These are phyloP conservation scores for Dinomys branickii DNA, from an alignment of 2,113 vertebrate genomes.

Conservation along the genomic window DNA sequence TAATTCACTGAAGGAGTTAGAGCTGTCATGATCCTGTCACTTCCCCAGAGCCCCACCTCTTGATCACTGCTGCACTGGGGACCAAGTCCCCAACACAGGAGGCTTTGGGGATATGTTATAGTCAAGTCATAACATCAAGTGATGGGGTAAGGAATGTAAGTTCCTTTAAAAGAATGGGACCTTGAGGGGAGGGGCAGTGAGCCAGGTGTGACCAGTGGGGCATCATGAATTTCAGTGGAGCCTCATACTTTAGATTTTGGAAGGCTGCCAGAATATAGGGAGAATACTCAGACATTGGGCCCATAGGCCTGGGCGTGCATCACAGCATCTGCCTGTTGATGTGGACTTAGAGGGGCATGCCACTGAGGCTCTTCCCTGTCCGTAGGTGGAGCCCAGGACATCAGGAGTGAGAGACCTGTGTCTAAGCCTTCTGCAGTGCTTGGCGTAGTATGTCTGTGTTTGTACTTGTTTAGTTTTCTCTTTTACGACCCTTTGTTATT, in stretches of 20 bases:
- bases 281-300: neutral
- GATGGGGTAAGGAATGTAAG: neutral
- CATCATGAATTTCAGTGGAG: neutral
- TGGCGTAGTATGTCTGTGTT: rapidly evolving
- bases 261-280: neutral
- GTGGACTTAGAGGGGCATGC: neutral
- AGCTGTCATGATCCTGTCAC: neutral
- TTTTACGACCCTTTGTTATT: neutral
- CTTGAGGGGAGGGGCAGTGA: neutral
- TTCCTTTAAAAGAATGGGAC: neutral
- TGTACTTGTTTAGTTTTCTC: neutral
- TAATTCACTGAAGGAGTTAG: neutral
- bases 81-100: neutral
- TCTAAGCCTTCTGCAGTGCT: neutral
- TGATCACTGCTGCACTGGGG: neutral
- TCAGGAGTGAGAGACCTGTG: too few species aligned
- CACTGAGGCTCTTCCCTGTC: neutral
- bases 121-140: neutral
- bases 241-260: neutral
- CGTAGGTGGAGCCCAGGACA: neutral
- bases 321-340: neutral
- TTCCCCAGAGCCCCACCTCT: neutral
- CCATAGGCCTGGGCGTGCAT: neutral
- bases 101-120: neutral
- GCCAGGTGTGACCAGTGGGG: neutral